Conservation (phyloP, 1,140 invertebrate genomes). For the Dinoponera quadriceps region DNA sequence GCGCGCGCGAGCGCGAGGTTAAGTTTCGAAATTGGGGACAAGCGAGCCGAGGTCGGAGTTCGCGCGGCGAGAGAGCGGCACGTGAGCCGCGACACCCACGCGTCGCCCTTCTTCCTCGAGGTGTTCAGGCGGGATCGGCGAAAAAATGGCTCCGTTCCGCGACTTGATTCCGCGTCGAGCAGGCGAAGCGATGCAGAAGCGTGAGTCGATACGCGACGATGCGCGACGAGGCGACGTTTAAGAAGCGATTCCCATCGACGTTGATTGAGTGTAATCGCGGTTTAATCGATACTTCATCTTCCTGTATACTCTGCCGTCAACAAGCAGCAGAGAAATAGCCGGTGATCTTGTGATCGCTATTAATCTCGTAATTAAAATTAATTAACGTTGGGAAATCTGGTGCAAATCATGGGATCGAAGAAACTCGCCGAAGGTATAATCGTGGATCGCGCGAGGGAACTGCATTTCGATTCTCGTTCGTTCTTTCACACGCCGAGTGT, state of each 20-base stretch:
- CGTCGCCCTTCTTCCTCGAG: background rate
- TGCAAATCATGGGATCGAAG: no score
- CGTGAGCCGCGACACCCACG: conserved; percentile 62
- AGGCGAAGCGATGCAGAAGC: background rate
- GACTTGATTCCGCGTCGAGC: background rate
- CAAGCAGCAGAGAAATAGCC: no score
- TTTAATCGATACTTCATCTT: background rate
- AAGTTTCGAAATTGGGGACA: conserved; percentile 78
- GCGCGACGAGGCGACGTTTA: background rate
- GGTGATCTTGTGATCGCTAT: no score
- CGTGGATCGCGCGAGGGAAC: background rate
- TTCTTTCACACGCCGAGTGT: background rate
- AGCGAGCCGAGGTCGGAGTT: conserved; percentile 71
- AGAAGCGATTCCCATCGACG: background rate
- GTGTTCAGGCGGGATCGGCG: background rate
- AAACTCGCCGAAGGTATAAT: no score
- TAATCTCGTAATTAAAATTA: no score
- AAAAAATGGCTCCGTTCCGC: background rate
- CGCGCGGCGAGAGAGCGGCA: conserved; percentile 59
- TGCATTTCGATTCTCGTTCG: conserved; percentile 21
- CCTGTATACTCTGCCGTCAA: background rate
- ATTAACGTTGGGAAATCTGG: no score
- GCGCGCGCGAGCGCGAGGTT: conserved; percentile 71
- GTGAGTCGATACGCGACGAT: background rate
- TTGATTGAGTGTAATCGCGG: background rate